phyloP scores from a whole-genome alignment of 2,888 invertebrate species.

The Cyrtodaria siliqua region DNA sequence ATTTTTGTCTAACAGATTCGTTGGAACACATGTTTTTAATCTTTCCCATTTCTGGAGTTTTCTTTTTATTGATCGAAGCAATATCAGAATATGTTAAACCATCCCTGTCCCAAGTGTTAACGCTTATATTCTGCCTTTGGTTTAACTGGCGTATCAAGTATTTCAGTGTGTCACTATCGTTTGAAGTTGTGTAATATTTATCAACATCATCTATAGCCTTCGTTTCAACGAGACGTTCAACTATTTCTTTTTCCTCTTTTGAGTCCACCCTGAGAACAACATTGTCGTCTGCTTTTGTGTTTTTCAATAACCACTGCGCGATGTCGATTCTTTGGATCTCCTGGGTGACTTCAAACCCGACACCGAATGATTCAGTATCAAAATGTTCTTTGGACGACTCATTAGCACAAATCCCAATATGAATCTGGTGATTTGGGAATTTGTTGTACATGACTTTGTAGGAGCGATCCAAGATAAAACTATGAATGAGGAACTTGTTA shows the following conservation, averaged over 20 bases:
- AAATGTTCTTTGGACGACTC: too few species aligned
- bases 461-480: neutral
- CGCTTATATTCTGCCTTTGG: too few species aligned
- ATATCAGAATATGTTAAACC: too few species aligned
- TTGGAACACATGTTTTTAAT: too few species aligned
- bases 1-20: too few species aligned
- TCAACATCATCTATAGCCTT: conserved; percentile 4
- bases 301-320: neutral
- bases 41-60: too few species aligned
- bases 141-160: too few species aligned
- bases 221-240: neutral
- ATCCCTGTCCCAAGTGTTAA: too few species aligned
- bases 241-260: neutral
- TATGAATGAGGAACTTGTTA: neutral
- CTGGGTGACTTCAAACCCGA: too few species aligned
- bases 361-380: too few species aligned
- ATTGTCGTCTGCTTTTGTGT: neutral
- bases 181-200: conserved; percentile 11
- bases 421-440: neutral
- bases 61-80: too few species aligned
- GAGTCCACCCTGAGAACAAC: conserved; percentile 8
- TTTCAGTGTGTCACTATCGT: neutral
- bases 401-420: neutral
- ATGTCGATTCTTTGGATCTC: neutral
- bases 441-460: neutral